Evolutionary conservation across 2,888 invertebrate genomes (phyloP), one percentile per base, ranked within the genome.

Genomic region (Drymonia ruficornis): DNA sequence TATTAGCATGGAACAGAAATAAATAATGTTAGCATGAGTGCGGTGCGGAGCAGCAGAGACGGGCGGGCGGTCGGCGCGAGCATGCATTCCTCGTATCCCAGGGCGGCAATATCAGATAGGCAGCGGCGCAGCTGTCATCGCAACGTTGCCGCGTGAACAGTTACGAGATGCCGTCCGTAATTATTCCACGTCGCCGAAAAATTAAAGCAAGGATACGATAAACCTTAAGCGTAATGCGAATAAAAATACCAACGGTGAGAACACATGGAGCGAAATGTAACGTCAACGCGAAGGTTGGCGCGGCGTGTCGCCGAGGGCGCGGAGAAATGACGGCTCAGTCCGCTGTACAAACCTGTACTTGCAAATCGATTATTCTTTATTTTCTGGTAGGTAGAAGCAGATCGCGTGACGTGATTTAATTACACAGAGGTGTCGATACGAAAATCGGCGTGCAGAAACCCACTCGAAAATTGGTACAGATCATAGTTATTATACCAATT

Each of bases 351-450:
- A 85, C 83, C 82, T 71, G 84, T 84, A 84, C 80, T 77, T 70
- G 74, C 77, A 87, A 89, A 91, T 88, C 89, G 88, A 90, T 89
- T 89, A 87, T 79, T 74, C 77, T 81, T 84, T 81, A 83, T 86
- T 85, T 85, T 86, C 79, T 80, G 81, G 76, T 83, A 77, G 74
- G 76, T 80, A 75, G 18, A 6, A 15, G 9, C 76, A 63, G 71
- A 83, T 90, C 84, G 90, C 91, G 89, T 91, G 91, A 87, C 86
- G 81, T 72, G 75, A 80, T 76, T 86, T 90, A 91, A 91, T 91
- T 91, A 88, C 81, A 73, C 68, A 63, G 74, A 90, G 89, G 91
- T 91, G 91, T 91, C 88, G 89, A 91, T 88, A 83, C 84, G 87
- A 87, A 88, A 90, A 91, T 85, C 83, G 74, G 77, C 81, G 72